Evolutionary conservation across 1,140 invertebrate genomes (phyloP).

Genomic region (Drosophila parabipectinata): DNA sequence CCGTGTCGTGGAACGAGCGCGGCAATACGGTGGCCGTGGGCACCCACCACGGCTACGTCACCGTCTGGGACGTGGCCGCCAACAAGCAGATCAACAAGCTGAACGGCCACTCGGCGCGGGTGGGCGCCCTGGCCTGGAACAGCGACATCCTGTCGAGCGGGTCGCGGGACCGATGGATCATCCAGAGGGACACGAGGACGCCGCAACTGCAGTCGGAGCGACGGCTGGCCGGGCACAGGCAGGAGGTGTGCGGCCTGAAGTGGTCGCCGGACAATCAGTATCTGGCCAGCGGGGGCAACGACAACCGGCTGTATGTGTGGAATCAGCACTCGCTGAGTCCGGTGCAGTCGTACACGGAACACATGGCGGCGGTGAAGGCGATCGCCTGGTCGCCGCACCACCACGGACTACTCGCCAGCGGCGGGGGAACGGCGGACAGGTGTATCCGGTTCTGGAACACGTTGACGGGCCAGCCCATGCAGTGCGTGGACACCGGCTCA

Average conservation of each 20-base stretch:
- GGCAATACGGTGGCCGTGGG: conserved; percentile 98
- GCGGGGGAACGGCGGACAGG: conserved; percentile 99
- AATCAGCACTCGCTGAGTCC: conserved; percentile 94
- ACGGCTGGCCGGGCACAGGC: conserved; percentile 95
- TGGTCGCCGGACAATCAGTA: conserved; percentile 99
- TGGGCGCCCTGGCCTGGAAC: conserved; percentile 99
- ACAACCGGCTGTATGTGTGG: conserved; percentile 99
- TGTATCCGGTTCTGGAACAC: conserved; percentile 99
- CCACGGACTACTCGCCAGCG: conserved; percentile 98
- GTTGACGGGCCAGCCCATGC: conserved; percentile 99
- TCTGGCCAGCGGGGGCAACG: conserved; percentile 99
- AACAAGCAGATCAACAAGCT: conserved; percentile 96
- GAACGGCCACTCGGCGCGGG: conserved; percentile 95
- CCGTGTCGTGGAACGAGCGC: conserved; percentile 99
- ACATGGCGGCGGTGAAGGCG: conserved; percentile 99
- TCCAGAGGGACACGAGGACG: conserved; percentile 97
- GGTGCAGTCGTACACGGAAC: conserved; percentile 98
- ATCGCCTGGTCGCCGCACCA: conserved; percentile 99
- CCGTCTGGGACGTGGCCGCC: conserved; percentile 98
- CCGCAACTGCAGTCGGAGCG: conserved; percentile 91
- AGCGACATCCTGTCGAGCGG: conserved; percentile 98
- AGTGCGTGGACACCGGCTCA: conserved; percentile 99
- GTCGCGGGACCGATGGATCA: conserved; percentile 96
- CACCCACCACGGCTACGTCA: conserved; percentile 98
- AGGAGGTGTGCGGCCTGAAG: conserved; percentile 99